These are phyloP conservation scores for Gymnocypris eckloni DNA, from an alignment of 2,797 vertebrate species.

Conservation along the genomic window DNA sequence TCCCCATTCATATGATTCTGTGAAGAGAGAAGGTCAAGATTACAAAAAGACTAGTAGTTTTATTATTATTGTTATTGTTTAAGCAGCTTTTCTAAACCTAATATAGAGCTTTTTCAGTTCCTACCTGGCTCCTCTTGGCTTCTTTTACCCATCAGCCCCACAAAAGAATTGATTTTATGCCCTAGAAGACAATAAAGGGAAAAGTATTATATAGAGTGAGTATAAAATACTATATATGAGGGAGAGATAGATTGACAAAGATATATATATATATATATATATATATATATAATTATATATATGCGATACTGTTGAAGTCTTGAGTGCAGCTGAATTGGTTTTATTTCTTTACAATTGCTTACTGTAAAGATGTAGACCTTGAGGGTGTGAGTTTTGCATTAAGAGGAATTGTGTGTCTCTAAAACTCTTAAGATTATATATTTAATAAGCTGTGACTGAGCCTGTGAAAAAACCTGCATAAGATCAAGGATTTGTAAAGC, in stretches of 20 bases:
- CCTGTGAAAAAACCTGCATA: background rate
- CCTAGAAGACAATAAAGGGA: constrained; percentile 64
- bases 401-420: background rate
- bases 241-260: background rate
- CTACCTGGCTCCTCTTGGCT: constrained; percentile 80
- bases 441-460: constrained; percentile 2
- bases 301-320: background rate
- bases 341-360: background rate
- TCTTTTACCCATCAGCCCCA: constrained; percentile 83
- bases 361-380: constrained; percentile 6
- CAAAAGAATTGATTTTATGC: constrained; percentile 84
- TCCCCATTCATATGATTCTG: constrained; percentile 78
- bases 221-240: background rate
- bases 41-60: background rate
- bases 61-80: background rate
- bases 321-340: background rate
- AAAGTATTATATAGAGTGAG: background rate
- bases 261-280: background rate
- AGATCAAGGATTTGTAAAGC: background rate
- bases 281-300: no score
- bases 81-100: background rate
- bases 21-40: constrained; percentile 5
- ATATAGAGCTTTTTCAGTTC: background rate
- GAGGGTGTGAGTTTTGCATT: background rate
- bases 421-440: background rate